Evolutionary conservation across 2,797 vertebrate species (phyloP), one percentile per base, ranked within the genome.

Genomic region (Macropus fuliginosus): DNA sequence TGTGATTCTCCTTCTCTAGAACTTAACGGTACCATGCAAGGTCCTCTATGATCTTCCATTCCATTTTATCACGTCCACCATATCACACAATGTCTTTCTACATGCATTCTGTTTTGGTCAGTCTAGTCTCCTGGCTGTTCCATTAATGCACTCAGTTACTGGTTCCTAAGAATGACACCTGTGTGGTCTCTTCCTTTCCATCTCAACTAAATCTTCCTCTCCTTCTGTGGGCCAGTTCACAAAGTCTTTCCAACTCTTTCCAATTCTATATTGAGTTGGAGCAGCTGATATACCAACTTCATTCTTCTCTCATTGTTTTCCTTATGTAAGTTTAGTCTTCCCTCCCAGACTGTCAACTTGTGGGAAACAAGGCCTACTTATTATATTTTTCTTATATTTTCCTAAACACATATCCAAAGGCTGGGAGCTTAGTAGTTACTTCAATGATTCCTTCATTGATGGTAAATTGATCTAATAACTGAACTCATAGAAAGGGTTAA

Each of bases 271-370:
- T 52, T 52, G 52, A 52, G 52, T 52, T 52, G 52, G 52, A 52
- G 52, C 21, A 40, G 1, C 6, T 87, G 40, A 46, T 50, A 87
- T 27, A 27, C 24, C 21, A 46, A 50, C 3, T 87, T 50, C 13
- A 46, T 87, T 87, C 40, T 50, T 46, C 21, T 87, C 3, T 87
- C 18, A 46, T 87, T 87, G n/a, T 87, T 87, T 11, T 46, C 40
- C 40, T 87, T 87, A 27, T 50, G 21, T 27, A 50, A 87, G 40
- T 40, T 95, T 96, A 93, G n/a, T 91, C 92, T 95, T 91, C 21
- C 27, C 54, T 90, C 21, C 27, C 90, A 10, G 6, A 94, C 14
- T 90, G 29, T 54, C 94, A 95, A 3, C 6, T 97, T 52, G 81
- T 94, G 91, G 54, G 13, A 95, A 89, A 46, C 52, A 90, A 93